Evolutionary conservation across 2,888 invertebrate species (phyloP), one percentile per base, ranked within the genome.

Genomic region (Minunthozetes semirufus): DNA sequence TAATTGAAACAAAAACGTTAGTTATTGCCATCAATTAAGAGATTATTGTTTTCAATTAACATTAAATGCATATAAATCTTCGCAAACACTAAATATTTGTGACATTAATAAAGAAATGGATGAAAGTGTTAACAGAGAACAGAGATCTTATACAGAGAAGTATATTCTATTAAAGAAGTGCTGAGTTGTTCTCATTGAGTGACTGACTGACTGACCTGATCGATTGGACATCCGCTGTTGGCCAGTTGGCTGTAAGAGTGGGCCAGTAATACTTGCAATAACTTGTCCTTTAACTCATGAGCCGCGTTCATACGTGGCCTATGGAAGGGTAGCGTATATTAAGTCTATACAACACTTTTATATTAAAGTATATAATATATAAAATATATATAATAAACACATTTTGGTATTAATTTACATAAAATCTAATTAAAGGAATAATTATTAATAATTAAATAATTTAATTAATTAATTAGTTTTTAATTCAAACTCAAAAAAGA

Each of bases 171-270:
- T 50, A 19, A 50, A 50, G n/a, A 50, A 50, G 50, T 50, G 17
- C 17, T 50, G 17, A 33, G 33, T 33, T 33, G 33, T 33, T 3
- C 17, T 29, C 1, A 13, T 4, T 22, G 74, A 82, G 87, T 86
- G 85, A 96, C 17, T 29, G 9, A 13, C 9, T 22, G 74, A 82
- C 87, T 86, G 85, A 96, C 96, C 90, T 95, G 94, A 84, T 96
- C 95, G 77, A 96, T 86, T 29, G 96, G 95, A 82, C 95, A 96
- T 79, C 95, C 95, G 76, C 93, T 90, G 72, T 91, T 92, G 80
- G 92, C 87, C 66, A 96, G 86, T 77, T 94, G 86, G 3, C 90
- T 90, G 81, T 94, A 91, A 77, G 93, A 94, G 82, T 95, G 95
- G 73, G 92, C 87, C 79, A 96, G 86, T 73, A 96, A 86, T 63